Conservation (phyloP, 2,888 invertebrate genomes). For the Eumerus sabulonum region DNA sequence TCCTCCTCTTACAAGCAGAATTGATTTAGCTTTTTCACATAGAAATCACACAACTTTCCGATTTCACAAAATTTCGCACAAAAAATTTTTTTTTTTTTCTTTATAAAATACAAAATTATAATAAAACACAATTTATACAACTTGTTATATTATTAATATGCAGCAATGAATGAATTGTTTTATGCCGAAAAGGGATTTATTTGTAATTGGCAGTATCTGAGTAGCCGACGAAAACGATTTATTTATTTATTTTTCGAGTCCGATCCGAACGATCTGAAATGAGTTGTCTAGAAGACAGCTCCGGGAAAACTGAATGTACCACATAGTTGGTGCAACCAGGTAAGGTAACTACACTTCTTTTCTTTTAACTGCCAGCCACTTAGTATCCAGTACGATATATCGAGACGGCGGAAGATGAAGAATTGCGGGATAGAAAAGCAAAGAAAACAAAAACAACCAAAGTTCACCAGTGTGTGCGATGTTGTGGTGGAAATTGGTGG, state of each 20-base stretch:
- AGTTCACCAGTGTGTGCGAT: constrained; percentile 32
- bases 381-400: constrained; percentile 65
- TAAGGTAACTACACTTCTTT: constrained; percentile 51
- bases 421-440: constrained; percentile 52
- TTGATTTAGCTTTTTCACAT: constrained; percentile 6
- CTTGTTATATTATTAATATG: too few relatives aligned
- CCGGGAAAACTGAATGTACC: constrained; percentile 60
- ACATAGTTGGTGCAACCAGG: constrained; percentile 59
- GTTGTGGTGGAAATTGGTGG: constrained; percentile 30
- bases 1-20: constrained; percentile 5
- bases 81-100: constrained; percentile 19
- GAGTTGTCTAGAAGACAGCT: constrained; percentile 67
- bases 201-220: not conserved
- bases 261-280: constrained; percentile 56
- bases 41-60: constrained; percentile 16
- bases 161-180: constrained; percentile 1
- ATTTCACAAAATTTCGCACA: constrained; percentile 14
- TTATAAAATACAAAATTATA: not conserved
- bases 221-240: constrained; percentile 40
- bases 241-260: constrained; percentile 29
- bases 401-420: constrained; percentile 48
- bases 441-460: constrained; percentile 42
- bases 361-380: constrained; percentile 47
- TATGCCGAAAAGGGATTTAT: not conserved
- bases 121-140: too few relatives aligned